A percentile compares a stretch with the other conserved stretches of the same genome.
phyloP scores from a whole-genome alignment of 2,888 invertebrate species.

The Drosophila monieri region DNA sequence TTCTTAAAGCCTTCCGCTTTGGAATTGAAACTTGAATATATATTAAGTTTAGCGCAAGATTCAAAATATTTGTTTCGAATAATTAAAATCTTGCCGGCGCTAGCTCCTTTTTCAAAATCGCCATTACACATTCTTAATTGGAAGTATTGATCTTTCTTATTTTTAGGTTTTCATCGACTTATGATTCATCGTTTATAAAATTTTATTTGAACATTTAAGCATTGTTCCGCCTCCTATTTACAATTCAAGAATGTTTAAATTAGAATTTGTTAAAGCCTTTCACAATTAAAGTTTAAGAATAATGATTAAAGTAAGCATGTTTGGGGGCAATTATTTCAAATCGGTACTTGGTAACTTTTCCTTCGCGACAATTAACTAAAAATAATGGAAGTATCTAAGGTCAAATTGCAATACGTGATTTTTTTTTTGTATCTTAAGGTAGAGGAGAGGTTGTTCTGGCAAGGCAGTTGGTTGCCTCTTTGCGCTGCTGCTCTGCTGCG shows the following conservation, averaged over 20 bases:
- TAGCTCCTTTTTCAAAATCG: constrained; percentile 8
- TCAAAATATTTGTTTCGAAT: constrained; percentile 49
- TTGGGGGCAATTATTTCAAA: constrained; percentile 6
- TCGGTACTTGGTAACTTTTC: constrained; percentile 13
- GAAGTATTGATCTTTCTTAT: constrained; percentile 34
- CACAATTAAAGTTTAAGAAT: constrained; percentile 42
- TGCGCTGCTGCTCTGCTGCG: constrained; percentile 66
- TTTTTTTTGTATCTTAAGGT: constrained; percentile 31
- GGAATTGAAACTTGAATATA: constrained; percentile 60
- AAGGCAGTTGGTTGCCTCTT: constrained; percentile 9
- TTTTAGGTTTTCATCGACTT: constrained; percentile 18
- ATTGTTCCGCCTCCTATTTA: constrained; percentile 47
- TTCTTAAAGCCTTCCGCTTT: constrained; percentile 33
- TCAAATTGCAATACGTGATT: constrained; percentile 40
- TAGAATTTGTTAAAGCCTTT: constrained; percentile 72
- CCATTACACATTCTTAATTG: constrained; percentile 18
- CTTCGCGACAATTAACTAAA: constrained; percentile 58
- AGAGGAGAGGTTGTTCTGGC: constrained; percentile 24
- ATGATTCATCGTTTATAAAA: constrained; percentile 34
- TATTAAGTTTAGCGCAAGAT: constrained; percentile 50
- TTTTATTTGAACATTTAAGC: constrained; percentile 48
- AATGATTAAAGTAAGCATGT: constrained; percentile 36
- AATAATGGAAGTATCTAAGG: constrained; percentile 65
- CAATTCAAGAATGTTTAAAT: constrained; percentile 72
- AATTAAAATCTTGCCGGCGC: constrained; percentile 57